Percentiles rank a stretch among this genome's conserved stretches.
phyloP scores from a whole-genome alignment of 1,140 invertebrate genomes.

The Zaprionus lachaisei region DNA sequence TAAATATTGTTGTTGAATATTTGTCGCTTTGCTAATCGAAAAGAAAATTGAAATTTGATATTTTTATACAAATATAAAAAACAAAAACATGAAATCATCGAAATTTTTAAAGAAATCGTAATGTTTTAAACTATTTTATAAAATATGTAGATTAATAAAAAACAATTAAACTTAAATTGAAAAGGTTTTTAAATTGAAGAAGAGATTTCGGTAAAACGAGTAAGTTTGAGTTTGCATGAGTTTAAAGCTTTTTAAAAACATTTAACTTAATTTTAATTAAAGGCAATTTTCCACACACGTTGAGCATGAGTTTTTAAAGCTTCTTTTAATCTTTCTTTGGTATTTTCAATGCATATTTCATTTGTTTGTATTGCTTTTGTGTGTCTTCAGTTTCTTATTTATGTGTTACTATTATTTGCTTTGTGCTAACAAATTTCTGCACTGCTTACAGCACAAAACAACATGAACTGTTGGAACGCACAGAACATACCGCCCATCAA shows the following conservation, averaged over 20 bases:
- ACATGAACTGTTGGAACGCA: constrained; percentile 77
- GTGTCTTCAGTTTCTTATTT: constrained; percentile 1
- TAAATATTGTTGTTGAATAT: constrained; percentile 55
- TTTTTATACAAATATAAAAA: constrained; percentile 64
- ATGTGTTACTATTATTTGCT: constrained; percentile 13
- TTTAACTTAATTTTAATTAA: not conserved
- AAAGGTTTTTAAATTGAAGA: constrained; percentile 26
- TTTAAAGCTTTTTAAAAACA: not conserved
- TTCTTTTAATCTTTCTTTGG: not conserved
- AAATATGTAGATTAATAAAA: constrained; percentile 69
- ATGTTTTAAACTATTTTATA: constrained; percentile 70
- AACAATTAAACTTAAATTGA: constrained; percentile 31
- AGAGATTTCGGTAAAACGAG: constrained; percentile 20
- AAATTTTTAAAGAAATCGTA: constrained; percentile 20
- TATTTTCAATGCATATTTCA: not conserved
- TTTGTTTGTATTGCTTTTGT: not conserved
- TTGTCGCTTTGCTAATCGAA: constrained; percentile 70
- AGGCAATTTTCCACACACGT: not conserved
- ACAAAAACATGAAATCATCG: constrained; percentile 25
- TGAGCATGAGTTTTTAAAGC: not conserved
- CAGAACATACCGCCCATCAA: constrained; percentile 80
- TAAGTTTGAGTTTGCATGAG: constrained; percentile 55
- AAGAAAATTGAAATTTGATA: constrained; percentile 61
- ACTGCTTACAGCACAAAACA: constrained; percentile 60
- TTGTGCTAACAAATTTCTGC: constrained; percentile 28